Evolutionary conservation across 2,888 invertebrate genomes (phyloP), one percentile per base, ranked within the genome.

Genomic region (Leucoptera coffeella): DNA sequence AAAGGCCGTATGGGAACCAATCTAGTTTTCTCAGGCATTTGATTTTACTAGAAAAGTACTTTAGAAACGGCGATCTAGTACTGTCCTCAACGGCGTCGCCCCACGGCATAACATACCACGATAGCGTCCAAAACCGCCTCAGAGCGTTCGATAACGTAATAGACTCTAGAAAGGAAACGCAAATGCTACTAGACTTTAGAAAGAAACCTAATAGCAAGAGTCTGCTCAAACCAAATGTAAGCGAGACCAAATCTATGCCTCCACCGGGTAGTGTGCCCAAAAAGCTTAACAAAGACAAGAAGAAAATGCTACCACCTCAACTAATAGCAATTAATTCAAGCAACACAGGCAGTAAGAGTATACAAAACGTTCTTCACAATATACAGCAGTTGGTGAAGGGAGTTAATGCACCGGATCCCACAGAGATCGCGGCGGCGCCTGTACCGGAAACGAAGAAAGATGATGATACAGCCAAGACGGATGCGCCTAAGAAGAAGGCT

Each of bases 1-100:
- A 89, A 43, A 79, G 86, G 45, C 90, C 90, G 0, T 90, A 90
- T 39, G 90, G 89, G 3, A 89, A 87, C 49, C 87, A 87, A 41
- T 87, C 88, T 22, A 88, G 88, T 36, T 90, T 90, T 45, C 56
- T 90, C 2, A 72, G 88, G 5, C 90, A 90, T 53, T 57, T 90
- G 19, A 81, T 89, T 26, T 57, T 89, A 4, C 47, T 90, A 34
- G 90, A 90, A 38, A 89, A 89, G 45, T 88, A 88, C 51, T 88
- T 84, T 45, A 73, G 89, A 29, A 82, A 80, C 34, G 89, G 89
- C 0, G 87, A 89, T 43, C 52, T 90, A 25, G 73, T 85, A 0
- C 45, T 89, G 9, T 77, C 86, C 0, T 78, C 82, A 3, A 80
- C 76, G 33, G 87, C 89, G 0, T 77, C 81, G 9, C 77, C 82